Conservation (phyloP, 2,888 invertebrate species). For the Helicoverpa assulta region DNA sequence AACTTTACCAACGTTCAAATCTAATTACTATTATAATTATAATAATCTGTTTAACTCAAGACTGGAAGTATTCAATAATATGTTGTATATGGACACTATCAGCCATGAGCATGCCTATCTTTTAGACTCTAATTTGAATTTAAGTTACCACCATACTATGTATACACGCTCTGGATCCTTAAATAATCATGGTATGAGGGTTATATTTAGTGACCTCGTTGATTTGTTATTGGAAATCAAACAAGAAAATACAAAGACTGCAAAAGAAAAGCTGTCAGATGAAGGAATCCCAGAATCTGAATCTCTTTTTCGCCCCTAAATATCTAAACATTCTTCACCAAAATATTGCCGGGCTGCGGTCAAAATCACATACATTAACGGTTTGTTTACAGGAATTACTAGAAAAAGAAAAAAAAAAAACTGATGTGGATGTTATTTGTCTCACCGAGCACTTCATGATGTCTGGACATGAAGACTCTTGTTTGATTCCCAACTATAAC, state of each 20-base stretch:
- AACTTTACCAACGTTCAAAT: slow-evolving; percentile 9
- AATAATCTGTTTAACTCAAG: slow-evolving; percentile 19
- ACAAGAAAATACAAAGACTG: not conserved
- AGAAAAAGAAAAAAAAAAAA: slow-evolving; percentile 5
- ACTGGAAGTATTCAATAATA: slow-evolving; percentile 24
- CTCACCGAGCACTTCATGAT: slow-evolving; percentile 19
- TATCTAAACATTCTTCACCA: slow-evolving; percentile 19
- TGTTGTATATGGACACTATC: slow-evolving; percentile 21
- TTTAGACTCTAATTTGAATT: slow-evolving; percentile 21
- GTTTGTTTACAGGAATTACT: slow-evolving; percentile 15
- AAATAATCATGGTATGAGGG: slow-evolving; percentile 12
- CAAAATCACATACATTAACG: slow-evolving; percentile 11
- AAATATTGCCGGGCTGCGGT: slow-evolving; percentile 18
- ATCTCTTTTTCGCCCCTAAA: slow-evolving; percentile 15
- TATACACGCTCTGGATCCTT: slow-evolving; percentile 17
- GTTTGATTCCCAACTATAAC: slow-evolving; percentile 1
- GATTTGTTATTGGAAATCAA: slow-evolving; percentile 3
- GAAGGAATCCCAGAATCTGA: not conserved
- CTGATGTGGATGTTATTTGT: slow-evolving; percentile 16
- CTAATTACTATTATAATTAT: slow-evolving; percentile 3
- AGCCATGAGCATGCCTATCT: slow-evolving; percentile 11
- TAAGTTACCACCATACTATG: slow-evolving; percentile 13
- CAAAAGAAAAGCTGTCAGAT: not conserved
- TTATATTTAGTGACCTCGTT: slow-evolving; percentile 15
- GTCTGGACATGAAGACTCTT: not conserved